phyloP scores from a whole-genome alignment of 2,797 vertebrate genomes.

The Karalla daura region DNA sequence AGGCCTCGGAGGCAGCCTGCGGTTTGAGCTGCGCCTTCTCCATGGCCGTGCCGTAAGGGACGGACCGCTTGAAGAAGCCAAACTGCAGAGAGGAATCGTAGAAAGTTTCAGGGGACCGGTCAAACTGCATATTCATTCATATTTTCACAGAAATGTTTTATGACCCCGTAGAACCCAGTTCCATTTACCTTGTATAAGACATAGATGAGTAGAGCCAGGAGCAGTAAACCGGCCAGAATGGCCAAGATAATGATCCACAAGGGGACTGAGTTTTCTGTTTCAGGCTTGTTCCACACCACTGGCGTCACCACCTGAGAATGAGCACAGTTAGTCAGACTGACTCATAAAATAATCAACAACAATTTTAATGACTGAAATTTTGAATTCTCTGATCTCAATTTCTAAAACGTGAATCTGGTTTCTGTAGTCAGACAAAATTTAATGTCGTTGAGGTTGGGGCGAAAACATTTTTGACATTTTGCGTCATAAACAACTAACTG shows the following conservation, averaged over 20 bases:
- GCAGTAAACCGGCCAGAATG: conserved; percentile 91
- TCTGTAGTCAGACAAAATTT: too few species aligned
- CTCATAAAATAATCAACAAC: neutral
- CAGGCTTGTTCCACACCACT: conserved; percentile 90
- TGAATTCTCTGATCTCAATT: too few species aligned
- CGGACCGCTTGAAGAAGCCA: conserved; percentile 93
- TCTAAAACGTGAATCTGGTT: too few species aligned
- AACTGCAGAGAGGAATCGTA: conserved; percentile 81
- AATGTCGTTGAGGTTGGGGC: too few species aligned
- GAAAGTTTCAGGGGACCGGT: neutral
- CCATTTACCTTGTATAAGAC: conserved; percentile 91
- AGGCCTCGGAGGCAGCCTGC: conserved; percentile 93
- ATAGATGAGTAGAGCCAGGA: conserved; percentile 93
- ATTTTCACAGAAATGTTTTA: neutral
- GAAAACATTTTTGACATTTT: too few species aligned
- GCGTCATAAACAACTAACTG: too few species aligned
- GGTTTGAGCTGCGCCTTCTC: conserved; percentile 96
- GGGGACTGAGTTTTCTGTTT: conserved; percentile 87
- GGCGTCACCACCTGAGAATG: conserved; percentile 85
- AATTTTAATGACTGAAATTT: too few species aligned
- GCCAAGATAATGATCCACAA: conserved; percentile 95
- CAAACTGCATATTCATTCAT: neutral
- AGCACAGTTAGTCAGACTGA: neutral
- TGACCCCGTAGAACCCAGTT: neutral
- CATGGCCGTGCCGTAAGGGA: conserved; percentile 93